Percentiles rank a stretch among this genome's conserved stretches.
Conservation (phyloP, 1,140 invertebrate species). For the Radopholus similis region DNA sequence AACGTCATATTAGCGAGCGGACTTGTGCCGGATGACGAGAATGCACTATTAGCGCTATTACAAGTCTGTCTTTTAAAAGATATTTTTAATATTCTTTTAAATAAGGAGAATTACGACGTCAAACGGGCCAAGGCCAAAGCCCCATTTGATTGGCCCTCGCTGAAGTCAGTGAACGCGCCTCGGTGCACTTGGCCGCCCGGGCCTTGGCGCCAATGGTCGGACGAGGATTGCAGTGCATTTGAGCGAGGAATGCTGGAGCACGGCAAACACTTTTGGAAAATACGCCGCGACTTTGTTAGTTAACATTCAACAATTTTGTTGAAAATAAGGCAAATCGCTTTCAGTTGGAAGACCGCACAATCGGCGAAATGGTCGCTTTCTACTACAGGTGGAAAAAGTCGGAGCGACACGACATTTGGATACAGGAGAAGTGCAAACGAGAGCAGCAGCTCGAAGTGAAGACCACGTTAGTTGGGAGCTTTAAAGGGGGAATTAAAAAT, state of each 20-base stretch:
- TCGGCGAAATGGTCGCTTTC: constrained; percentile 28
- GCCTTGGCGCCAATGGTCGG: not conserved
- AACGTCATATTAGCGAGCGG: not conserved
- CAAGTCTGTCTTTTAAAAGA: not conserved
- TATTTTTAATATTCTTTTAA: not conserved
- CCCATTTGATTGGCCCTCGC: not conserved
- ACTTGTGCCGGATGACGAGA: constrained; percentile 12
- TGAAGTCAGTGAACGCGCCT: not conserved
- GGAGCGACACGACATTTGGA: constrained; percentile 25
- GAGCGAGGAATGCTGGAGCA: constrained; percentile 9
- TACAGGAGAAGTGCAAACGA: not conserved
- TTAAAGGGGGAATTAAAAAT: no score
- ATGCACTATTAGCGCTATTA: constrained; percentile 7
- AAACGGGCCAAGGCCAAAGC: not conserved
- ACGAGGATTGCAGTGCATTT: constrained; percentile 14
- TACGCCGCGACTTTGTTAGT: constrained; percentile 7
- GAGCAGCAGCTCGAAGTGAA: constrained; percentile 8
- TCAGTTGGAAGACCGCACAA: constrained; percentile 14
- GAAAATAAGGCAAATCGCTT: not conserved
- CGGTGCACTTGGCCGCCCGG: not conserved
- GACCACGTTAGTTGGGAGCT: not conserved
- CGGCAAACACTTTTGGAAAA: constrained; percentile 21
- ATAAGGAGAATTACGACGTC: constrained; percentile 4
- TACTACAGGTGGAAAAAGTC: constrained; percentile 32
- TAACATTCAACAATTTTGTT: not conserved